A percentile compares a stretch with the other conserved stretches of the same genome.
Conservation (phyloP, 2,113 vertebrate species). For the Chionis minor region DNA sequence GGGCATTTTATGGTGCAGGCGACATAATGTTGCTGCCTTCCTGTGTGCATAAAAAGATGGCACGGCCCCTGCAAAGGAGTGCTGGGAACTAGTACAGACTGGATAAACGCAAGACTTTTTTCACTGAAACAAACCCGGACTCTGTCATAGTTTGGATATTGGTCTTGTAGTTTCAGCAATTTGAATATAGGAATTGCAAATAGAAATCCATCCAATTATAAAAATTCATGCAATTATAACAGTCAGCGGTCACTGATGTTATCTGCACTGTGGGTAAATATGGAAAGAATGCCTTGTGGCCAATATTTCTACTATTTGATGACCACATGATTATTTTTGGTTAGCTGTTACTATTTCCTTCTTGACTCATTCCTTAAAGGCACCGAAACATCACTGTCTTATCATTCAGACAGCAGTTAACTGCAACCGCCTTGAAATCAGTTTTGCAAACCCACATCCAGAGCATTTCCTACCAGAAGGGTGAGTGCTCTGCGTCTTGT, state of each 20-base stretch:
- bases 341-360: constrained; percentile 8
- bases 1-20: not conserved
- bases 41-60: not conserved
- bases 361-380: constrained; percentile 8
- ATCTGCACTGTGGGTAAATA: not conserved
- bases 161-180: not conserved
- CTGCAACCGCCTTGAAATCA: not conserved
- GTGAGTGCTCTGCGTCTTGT: not conserved
- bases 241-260: not conserved
- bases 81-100: not conserved
- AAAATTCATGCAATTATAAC: not conserved
- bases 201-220: not conserved
- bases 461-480: not conserved
- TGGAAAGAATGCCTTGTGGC: not conserved
- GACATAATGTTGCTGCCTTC: not conserved
- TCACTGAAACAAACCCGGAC: not conserved
- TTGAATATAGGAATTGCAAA: not conserved
- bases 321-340: not conserved
- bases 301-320: constrained; percentile 7
- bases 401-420: not conserved
- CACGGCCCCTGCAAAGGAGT: not conserved
- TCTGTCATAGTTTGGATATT: not conserved
- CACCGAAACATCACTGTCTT: not conserved
- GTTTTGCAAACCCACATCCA: not conserved
- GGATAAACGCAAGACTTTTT: not conserved